A percentile compares a stretch with the other conserved stretches of the same genome.
phyloP scores from a whole-genome alignment of 2,888 invertebrate genomes.

The Drosophila paramelanica region DNA sequence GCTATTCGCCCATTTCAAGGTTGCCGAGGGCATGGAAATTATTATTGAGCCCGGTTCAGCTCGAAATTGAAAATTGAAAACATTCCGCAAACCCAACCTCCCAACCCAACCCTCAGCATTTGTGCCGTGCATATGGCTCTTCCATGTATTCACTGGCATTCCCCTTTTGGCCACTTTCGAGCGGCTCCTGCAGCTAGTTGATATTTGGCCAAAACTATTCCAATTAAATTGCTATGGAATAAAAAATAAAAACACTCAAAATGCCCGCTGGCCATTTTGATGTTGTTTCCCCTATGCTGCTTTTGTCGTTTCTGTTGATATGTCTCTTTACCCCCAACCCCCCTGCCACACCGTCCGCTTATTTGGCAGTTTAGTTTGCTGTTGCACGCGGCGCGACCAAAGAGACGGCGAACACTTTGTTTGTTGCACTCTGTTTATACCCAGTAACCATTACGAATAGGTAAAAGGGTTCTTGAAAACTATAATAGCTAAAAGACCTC shows the following conservation, averaged over 20 bases:
- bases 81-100: conserved; percentile 11
- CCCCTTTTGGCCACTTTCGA: conserved; percentile 3
- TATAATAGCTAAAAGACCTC: too few relatives aligned
- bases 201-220: conserved; percentile 69
- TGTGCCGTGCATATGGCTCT: conserved; percentile 21
- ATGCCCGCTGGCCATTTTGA: conserved; percentile 44
- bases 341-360: neutral
- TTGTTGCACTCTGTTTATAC: conserved; percentile 18
- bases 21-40: conserved; percentile 26
- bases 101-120: neutral
- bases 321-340: conserved; percentile 1
- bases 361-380: conserved; percentile 9
- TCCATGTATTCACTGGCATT: conserved; percentile 17
- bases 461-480: too few relatives aligned
- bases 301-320: conserved; percentile 15
- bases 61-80: conserved; percentile 19
- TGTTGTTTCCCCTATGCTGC: conserved; percentile 22
- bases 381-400: conserved; percentile 39
- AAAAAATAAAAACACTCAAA: conserved; percentile 43
- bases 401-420: conserved; percentile 24
- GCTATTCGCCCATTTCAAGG: conserved; percentile 32
- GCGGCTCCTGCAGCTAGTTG: conserved; percentile 43
- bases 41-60: conserved; percentile 21
- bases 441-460: neutral
- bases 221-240: conserved; percentile 60